Evolutionary conservation across 2,113 vertebrate genomes (phyloP), one percentile per base, ranked within the genome.

Genomic region (Cyrtonyx montezumae): DNA sequence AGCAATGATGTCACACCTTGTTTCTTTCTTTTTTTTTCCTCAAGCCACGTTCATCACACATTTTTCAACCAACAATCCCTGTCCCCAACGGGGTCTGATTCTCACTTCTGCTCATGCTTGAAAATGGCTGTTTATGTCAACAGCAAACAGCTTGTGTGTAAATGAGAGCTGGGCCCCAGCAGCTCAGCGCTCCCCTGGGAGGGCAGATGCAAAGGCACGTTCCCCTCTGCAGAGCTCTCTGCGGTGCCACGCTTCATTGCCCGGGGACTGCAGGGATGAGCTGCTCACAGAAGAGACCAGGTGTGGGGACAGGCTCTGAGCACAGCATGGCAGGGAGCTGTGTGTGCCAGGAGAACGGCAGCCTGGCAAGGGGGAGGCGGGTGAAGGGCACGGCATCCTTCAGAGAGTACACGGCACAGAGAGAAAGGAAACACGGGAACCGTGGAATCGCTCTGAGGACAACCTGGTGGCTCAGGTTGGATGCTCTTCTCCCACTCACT

Each of bases 1-100:
- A 19, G 42, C 15, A 0, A 36, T 14, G 46, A 40, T 14, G 11
- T 11, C 6, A 0, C 56, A 26, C 32, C 8, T 37, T 8, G 6
- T 30, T 77, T n/a, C 40, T 40, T 40, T 40, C 11, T 40, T 40
- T 67, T 63, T 65, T 65, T 58, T 32, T 7, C 9, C 65, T 28
- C n/a, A 43, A 34, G 28, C 34, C 28, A n/a, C 0, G 0, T 21
- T 63, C 58, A 13, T 4, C 34, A 43, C 4, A 3, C 14, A 23
- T 32, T 25, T 79, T 68, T 42, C 69, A 66, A 3, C 32, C 4
- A 1, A 30, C 23, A 65, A 34, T 21, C 11, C 18, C 23, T 40
- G 5, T 19, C 23, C 82, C 32, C 61, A 32, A 8, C 0, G 1
- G 34, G 10, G 5, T 61, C 81, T 69, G 81, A 6, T 32, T 69